Percentiles rank a stretch among this genome's conserved stretches.
These are phyloP conservation scores for Spondyliosoma cantharus DNA, from an alignment of 2,797 vertebrate genomes.

Conservation along the genomic window DNA sequence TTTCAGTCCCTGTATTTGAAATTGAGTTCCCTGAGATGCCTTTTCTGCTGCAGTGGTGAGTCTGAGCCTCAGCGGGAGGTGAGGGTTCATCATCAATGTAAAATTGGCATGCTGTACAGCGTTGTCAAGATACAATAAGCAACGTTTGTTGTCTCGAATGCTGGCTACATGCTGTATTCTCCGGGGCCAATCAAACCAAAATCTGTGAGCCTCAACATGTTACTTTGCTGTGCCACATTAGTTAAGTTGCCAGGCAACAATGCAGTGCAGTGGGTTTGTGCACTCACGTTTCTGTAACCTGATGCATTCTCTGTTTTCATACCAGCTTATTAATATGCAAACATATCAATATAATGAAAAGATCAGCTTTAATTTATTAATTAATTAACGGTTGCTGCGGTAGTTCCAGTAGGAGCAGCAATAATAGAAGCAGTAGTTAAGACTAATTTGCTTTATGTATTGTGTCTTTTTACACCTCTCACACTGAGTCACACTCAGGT, in stretches of 20 bases:
- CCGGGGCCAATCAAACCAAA: constrained; percentile 50
- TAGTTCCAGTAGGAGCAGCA: not conserved
- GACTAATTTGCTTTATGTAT: constrained; percentile 47
- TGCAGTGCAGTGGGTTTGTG: constrained; percentile 51
- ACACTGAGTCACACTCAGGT: constrained; percentile 61
- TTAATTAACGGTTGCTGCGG: not conserved
- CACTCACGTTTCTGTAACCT: constrained; percentile 51
- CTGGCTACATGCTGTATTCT: constrained; percentile 38
- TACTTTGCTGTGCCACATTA: constrained; percentile 66
- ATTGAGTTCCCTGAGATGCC: constrained; percentile 39
- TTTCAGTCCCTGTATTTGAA: constrained; percentile 33
- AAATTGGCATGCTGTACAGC: constrained; percentile 24
- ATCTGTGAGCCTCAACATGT: constrained; percentile 51
- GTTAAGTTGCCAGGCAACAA: constrained; percentile 83
- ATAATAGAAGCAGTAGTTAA: not conserved
- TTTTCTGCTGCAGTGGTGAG: constrained; percentile 25
- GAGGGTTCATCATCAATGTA: constrained; percentile 51
- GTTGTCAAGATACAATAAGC: constrained; percentile 20
- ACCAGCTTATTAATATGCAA: constrained; percentile 53
- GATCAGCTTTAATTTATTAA: constrained; percentile 15
- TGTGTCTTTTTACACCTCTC: constrained; percentile 42
- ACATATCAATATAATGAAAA: constrained; percentile 45
- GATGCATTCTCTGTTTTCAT: constrained; percentile 48
- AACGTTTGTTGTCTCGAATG: constrained; percentile 29
- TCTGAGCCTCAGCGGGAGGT: constrained; percentile 28